Conservation (phyloP, 2,888 invertebrate genomes). For the Pseudococcus viburni region DNA sequence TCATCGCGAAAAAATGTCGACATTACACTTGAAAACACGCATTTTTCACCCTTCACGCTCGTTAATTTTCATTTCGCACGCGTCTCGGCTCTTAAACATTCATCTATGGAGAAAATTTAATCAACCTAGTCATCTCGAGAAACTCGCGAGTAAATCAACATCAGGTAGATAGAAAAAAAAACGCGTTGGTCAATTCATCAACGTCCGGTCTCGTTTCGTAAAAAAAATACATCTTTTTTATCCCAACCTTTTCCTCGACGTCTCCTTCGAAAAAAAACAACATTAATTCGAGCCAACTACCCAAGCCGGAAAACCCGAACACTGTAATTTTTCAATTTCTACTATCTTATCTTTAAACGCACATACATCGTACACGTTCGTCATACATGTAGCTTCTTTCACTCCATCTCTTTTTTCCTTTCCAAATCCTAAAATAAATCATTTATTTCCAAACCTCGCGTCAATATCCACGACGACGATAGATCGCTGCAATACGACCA, state of each 20-base stretch:
- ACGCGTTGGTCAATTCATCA: not conserved
- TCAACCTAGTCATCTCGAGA: not conserved
- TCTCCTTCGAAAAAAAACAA: not conserved
- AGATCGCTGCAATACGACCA: not conserved
- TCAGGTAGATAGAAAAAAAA: not conserved
- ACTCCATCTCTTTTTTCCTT: not conserved
- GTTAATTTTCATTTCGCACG: not conserved
- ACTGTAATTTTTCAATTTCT: not conserved
- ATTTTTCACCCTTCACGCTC: not conserved
- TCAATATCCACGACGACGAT: not conserved
- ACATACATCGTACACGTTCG: not conserved
- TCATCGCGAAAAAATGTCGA: not conserved
- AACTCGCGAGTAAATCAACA: not conserved
- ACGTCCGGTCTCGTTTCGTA: not conserved
- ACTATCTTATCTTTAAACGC: not conserved
- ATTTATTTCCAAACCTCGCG: not conserved
- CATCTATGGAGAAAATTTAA: not conserved
- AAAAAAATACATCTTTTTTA: not conserved
- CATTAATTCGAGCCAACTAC: not conserved
- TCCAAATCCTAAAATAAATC: not conserved
- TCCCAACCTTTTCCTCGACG: not conserved
- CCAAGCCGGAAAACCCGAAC: constrained; percentile 3
- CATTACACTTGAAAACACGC: not conserved
- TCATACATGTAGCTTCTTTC: not conserved
- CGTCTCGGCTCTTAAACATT: not conserved